Conservation (phyloP, 2,888 invertebrate species). For the Lacanobia wlatinum region DNA sequence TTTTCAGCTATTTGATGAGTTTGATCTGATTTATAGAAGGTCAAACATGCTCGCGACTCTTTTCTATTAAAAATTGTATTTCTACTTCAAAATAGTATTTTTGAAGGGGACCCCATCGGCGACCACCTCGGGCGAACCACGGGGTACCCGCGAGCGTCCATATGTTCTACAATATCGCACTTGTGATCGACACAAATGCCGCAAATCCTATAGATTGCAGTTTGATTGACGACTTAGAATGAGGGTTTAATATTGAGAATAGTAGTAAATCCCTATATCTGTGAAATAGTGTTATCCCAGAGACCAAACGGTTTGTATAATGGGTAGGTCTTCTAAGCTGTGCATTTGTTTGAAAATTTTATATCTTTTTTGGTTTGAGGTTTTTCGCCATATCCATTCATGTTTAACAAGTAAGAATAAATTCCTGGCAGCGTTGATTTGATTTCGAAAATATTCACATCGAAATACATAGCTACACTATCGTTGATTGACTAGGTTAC, state of each 20-base stretch:
- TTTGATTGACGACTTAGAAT: constrained; percentile 71
- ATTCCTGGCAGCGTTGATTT: not conserved
- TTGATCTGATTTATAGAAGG: not conserved
- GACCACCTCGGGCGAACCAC: constrained; percentile 78
- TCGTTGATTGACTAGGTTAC: not conserved
- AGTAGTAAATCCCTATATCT: not conserved
- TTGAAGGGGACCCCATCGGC: constrained; percentile 40
- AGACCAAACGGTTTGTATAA: not conserved
- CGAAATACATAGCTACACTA: not conserved
- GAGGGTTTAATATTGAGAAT: not conserved
- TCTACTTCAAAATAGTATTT: constrained; percentile 32
- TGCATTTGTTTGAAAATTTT: too few species aligned
- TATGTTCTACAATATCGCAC: constrained; percentile 87
- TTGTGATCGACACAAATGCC: constrained; percentile 85
- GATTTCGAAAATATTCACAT: not conserved
- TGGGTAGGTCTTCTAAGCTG: not conserved
- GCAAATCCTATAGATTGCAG: constrained; percentile 80
- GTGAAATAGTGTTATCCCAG: not conserved
- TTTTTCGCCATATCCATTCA: not conserved
- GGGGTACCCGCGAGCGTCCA: constrained; percentile 78
- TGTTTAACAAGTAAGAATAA: not conserved
- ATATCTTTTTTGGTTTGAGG: not conserved
- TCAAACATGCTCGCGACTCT: not conserved
- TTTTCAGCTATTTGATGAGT: too few species aligned
- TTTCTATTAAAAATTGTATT: constrained; percentile 27